Evolutionary conservation across 2,888 invertebrate species (phyloP).

Genomic region (Brachyptera risi): DNA sequence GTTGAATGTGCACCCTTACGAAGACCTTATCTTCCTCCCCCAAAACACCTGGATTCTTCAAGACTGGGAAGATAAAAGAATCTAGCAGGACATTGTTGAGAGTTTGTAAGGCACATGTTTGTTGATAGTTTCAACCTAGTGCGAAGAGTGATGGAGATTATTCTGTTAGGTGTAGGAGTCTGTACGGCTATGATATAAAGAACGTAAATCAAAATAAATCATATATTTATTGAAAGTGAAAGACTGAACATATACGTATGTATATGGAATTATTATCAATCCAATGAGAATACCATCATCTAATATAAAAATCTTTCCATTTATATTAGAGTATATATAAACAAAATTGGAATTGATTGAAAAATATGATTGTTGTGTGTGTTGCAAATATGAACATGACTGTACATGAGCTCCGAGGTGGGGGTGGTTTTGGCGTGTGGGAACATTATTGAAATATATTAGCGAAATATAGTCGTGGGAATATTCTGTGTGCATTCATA

Average conservation of each 20-base stretch:
- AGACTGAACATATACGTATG: background rate
- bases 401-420: too few relatives aligned
- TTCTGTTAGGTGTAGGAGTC: background rate
- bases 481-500: too few relatives aligned
- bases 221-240: background rate
- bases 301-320: too few relatives aligned
- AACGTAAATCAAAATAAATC: background rate
- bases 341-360: too few relatives aligned
- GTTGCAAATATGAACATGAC: too few relatives aligned
- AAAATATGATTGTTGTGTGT: too few relatives aligned
- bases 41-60: background rate
- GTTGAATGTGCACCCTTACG: background rate
- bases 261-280: too few relatives aligned
- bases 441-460: too few relatives aligned
- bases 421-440: too few relatives aligned
- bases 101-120: conserved; percentile 7
- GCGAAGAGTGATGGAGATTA: background rate
- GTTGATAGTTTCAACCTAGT: conserved; percentile 7
- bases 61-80: background rate
- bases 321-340: too few relatives aligned
- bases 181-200: background rate
- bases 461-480: too few relatives aligned
- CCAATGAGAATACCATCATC: too few relatives aligned
- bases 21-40: background rate
- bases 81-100: background rate